These are phyloP conservation scores for Spinus olivaceus DNA, from an alignment of 2,797 vertebrate species.

Conservation along the genomic window DNA sequence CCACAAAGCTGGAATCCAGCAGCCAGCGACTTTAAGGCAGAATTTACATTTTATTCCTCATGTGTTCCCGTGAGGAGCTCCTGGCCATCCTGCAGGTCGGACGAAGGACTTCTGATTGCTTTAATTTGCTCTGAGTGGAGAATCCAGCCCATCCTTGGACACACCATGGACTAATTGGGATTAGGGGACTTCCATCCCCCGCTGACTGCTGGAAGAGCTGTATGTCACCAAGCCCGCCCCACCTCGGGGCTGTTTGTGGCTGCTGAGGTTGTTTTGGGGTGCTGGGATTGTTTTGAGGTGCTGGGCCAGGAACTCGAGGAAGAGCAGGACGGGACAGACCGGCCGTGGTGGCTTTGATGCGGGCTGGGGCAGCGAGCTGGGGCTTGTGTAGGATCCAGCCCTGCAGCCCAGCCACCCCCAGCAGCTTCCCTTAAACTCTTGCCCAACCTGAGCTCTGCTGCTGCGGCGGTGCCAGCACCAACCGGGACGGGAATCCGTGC, in stretches of 20 bases:
- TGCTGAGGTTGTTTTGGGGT: not conserved
- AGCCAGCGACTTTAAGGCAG: not conserved
- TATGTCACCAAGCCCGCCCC: rapidly evolving
- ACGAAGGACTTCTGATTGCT: rapidly evolving
- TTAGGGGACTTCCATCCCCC: rapidly evolving
- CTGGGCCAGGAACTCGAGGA: not conserved
- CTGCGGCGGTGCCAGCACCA: rapidly evolving
- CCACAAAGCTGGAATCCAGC: not conserved
- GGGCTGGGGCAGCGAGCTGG: not conserved
- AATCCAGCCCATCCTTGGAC: not conserved
- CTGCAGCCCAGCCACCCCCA: not conserved
- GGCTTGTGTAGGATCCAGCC: conserved; percentile 16
- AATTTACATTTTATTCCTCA: not conserved
- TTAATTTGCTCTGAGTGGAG: not conserved
- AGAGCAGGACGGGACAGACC: not conserved
- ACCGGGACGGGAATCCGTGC: rapidly evolving
- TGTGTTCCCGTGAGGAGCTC: rapidly evolving
- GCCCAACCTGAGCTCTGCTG: not conserved
- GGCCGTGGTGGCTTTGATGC: not conserved
- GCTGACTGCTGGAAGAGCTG: not conserved
- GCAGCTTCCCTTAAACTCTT: not conserved
- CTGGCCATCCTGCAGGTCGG: not conserved
- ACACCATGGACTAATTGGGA: rapidly evolving
- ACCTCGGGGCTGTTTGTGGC: not conserved
- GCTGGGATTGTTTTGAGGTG: not conserved